phyloP scores from a whole-genome alignment of 1,140 invertebrate genomes.

The Eubasilissa regina region DNA sequence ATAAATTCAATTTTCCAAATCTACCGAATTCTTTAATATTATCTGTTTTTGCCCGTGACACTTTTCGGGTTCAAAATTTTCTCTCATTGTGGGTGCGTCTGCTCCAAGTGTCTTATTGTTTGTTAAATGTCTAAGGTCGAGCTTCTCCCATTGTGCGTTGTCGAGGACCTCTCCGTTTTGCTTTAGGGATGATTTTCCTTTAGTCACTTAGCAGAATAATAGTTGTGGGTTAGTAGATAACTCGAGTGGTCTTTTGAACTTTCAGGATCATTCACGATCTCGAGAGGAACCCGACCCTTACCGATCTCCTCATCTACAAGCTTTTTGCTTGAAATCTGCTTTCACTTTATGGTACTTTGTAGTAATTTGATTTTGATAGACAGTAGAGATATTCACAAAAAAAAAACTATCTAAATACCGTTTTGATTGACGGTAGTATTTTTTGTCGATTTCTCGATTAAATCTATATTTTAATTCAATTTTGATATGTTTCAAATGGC shows the following conservation, averaged over 20 bases:
- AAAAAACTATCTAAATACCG: too few species aligned
- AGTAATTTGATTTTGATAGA: too few species aligned
- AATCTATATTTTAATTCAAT: too few species aligned
- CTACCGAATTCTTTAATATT: too few species aligned
- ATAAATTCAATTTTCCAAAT: too few species aligned
- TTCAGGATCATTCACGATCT: slow-evolving; percentile 29
- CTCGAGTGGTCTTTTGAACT: slow-evolving; percentile 37
- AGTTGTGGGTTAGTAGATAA: slow-evolving; percentile 27
- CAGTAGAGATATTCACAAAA: too few species aligned
- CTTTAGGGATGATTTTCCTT: slow-evolving; percentile 11
- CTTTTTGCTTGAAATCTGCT: not conserved
- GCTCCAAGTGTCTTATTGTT: slow-evolving; percentile 29
- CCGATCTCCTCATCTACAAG: not conserved
- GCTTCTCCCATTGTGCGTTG: slow-evolving; percentile 9
- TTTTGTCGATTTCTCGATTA: too few species aligned
- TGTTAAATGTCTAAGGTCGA: slow-evolving; percentile 38
- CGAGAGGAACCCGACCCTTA: not conserved
- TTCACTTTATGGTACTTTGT: not conserved
- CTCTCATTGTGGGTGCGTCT: slow-evolving; percentile 17
- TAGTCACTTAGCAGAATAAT: slow-evolving; percentile 20
- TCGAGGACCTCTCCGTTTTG: not conserved
- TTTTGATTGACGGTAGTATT: too few species aligned
- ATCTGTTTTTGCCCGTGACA: not conserved
- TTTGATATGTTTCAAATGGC: too few species aligned
- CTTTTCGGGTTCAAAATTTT: not conserved